Evolutionary conservation across 2,797 vertebrate species (phyloP).

Genomic region (Spheniscus humboldti): DNA sequence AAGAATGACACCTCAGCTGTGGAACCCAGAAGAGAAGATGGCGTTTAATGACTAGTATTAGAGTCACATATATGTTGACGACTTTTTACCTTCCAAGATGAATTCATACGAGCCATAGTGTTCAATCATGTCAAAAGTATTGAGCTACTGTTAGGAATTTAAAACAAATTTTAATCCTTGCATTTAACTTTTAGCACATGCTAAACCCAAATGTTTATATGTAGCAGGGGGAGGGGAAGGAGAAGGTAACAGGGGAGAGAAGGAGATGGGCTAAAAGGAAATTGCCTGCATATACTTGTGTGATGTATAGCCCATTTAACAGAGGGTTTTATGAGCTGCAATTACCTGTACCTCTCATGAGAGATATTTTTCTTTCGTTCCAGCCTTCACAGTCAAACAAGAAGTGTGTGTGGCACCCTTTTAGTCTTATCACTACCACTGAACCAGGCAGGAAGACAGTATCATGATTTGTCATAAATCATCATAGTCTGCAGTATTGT

Average conservation of each 20-base stretch:
- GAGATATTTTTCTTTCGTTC: neutral
- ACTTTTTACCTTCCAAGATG: neutral
- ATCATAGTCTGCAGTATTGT: neutral
- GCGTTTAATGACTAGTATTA: neutral
- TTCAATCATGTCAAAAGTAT: neutral
- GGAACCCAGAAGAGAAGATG: neutral
- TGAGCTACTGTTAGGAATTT: neutral
- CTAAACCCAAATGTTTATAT: neutral
- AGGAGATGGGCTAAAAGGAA: neutral
- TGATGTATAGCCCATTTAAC: conserved; percentile 8
- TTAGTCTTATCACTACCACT: neutral
- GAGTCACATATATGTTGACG: neutral
- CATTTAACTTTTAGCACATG: neutral
- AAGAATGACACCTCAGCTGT: neutral
- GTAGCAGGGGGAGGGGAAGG: neutral
- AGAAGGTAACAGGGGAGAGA: neutral
- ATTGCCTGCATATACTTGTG: neutral
- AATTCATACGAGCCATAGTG: neutral
- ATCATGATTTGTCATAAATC: neutral
- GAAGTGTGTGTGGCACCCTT: neutral
- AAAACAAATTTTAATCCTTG: neutral
- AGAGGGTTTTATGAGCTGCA: conserved; percentile 1
- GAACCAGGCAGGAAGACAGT: neutral
- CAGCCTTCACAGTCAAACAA: neutral
- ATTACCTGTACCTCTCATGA: conserved; percentile 2